Conservation (phyloP, 2,113 vertebrate species). For the Pollimyrus isidori region DNA sequence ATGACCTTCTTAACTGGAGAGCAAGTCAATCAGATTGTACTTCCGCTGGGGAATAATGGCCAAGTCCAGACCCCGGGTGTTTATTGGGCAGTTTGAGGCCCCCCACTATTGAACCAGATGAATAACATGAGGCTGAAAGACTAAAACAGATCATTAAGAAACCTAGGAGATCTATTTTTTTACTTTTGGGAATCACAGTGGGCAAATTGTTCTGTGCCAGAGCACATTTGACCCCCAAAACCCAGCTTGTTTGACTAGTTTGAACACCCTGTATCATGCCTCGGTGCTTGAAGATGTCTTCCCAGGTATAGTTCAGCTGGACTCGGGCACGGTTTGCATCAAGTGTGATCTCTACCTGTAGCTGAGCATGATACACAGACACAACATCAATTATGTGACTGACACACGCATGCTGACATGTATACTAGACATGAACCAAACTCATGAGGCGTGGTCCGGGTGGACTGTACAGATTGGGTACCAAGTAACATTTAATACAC, state of each 20-base stretch:
- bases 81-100: not conserved
- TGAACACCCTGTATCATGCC: not conserved
- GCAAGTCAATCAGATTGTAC: not conserved
- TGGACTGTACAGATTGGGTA: not conserved
- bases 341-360: not conserved
- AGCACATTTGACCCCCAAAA: not conserved
- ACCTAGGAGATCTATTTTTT: not conserved
- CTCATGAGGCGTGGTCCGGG: not conserved
- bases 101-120: not conserved
- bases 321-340: not conserved
- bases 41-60: not conserved
- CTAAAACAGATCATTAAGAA: not conserved
- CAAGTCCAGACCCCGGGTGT: not conserved
- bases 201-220: not conserved
- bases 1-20: not conserved
- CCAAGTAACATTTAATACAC: not conserved
- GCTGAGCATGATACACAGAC: not conserved
- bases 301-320: not conserved
- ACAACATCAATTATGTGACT: not conserved
- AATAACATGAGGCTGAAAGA: not conserved
- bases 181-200: not conserved
- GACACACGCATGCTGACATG: not conserved
- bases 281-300: not conserved
- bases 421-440: not conserved
- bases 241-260: not conserved